Conservation (phyloP, 2,888 invertebrate genomes). For the Tiphia femorata region DNA sequence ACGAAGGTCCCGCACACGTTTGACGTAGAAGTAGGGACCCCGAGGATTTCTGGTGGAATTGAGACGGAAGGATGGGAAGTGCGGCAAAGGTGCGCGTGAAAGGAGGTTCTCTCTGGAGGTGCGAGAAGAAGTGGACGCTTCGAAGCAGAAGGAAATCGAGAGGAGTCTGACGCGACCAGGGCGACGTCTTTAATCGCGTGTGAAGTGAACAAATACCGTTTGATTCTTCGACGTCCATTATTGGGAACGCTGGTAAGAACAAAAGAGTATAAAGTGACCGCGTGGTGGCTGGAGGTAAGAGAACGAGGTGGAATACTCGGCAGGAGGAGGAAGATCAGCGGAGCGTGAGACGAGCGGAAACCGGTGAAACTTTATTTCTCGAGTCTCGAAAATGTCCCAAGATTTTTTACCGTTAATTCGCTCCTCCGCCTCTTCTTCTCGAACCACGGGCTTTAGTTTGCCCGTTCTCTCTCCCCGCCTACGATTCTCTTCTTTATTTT, state of each 20-base stretch:
- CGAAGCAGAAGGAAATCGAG: constrained; percentile 5
- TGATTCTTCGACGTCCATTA: constrained; percentile 13
- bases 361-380: constrained; percentile 28
- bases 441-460: neutral
- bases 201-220: constrained; percentile 38
- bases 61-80: neutral
- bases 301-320: constrained; percentile 9
- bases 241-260: constrained; percentile 15
- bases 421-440: constrained; percentile 11
- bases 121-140: constrained; percentile 7
- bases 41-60: neutral
- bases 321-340: constrained; percentile 10
- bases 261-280: constrained; percentile 14
- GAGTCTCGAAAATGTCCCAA: constrained; percentile 11
- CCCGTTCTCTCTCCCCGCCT: neutral
- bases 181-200: constrained; percentile 41
- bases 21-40: neutral
- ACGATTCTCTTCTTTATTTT: neutral
- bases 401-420: constrained; percentile 33
- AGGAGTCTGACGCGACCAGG: constrained; percentile 18
- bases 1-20: neutral
- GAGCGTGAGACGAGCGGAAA: too few relatives aligned
- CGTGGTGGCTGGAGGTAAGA: neutral
- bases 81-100: constrained; percentile 5
- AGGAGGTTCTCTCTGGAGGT: constrained; percentile 6